Evolutionary conservation across 1,140 invertebrate species (phyloP), one percentile per base, ranked within the genome.

Genomic region (Octopus sinensis): DNA sequence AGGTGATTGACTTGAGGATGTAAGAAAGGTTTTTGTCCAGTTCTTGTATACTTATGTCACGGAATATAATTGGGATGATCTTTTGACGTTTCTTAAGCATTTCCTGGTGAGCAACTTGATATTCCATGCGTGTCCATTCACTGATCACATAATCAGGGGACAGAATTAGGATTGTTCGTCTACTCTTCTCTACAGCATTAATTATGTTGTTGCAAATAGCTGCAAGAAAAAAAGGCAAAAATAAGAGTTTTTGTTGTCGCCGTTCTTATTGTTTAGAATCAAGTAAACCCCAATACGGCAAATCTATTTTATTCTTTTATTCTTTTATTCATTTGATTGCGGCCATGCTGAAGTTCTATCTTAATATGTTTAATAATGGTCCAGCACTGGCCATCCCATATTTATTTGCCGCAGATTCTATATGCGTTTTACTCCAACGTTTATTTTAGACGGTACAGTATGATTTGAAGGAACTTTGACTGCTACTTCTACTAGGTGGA

Each of bases 161-260:
- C 9, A 89, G 82, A 54, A 89, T 81, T 78, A 89, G 82, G n/a
- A 89, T 89, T 5, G 89, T 90, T 43, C 89, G 79, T 53, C 88
- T 76, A 80, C 89, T 90, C 82, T 84, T 85, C 73, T 90, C 87
- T 3, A 90, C 86, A 2, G 89, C 89, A 4, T 83, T 78, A 13
- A 90, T 89, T 13, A 90, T 89, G 83, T 89, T 90, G 83, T 90
- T 87, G 51, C 88, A 88, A 51, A 90, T 90, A n/a, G 86, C 88
- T 89, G 84, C 10, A 86, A 83, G 76, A 81, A 76, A 79, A 80
- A 81, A 53, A 62, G 9, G 17, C 9, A 17, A 62, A 62, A 62
- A 62, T 12, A 62, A 62, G 30, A 43, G 30, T 43, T 23, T 23
- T 23, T 43, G 30, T 43, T 43, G 30, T 43, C 30, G 30, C 30